Conservation (phyloP, 2,888 invertebrate species). For the Incurvaria masculella region DNA sequence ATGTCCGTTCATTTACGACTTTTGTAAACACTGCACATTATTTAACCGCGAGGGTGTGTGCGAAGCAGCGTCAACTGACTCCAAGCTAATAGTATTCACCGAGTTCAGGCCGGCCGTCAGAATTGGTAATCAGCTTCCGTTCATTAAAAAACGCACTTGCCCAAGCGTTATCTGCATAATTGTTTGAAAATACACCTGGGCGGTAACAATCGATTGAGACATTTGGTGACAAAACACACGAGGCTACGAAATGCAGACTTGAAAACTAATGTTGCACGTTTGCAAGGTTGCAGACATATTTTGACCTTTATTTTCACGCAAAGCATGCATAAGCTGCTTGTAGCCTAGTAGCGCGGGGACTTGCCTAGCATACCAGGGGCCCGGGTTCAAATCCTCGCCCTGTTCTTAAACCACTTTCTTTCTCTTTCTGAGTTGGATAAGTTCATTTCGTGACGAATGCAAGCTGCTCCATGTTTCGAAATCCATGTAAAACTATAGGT, state of each 20-base stretch:
- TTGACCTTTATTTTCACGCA: no score
- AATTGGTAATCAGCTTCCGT: background rate
- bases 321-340: no score
- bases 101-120: background rate
- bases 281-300: no score
- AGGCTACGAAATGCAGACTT: background rate
- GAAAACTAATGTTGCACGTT: no score
- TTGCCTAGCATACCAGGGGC: no score
- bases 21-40: background rate
- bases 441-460: no score
- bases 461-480: no score
- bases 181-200: background rate
- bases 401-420: no score
- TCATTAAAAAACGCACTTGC: background rate
- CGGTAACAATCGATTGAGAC: background rate
- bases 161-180: background rate
- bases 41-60: background rate
- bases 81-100: background rate
- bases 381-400: no score
- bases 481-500: no score
- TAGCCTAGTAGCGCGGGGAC: no score
- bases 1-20: background rate
- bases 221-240: background rate
- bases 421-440: no score
- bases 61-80: background rate